phyloP scores from a whole-genome alignment of 53 echinoderm and acorn worm genomes.

The Apostichopus leukothele region DNA sequence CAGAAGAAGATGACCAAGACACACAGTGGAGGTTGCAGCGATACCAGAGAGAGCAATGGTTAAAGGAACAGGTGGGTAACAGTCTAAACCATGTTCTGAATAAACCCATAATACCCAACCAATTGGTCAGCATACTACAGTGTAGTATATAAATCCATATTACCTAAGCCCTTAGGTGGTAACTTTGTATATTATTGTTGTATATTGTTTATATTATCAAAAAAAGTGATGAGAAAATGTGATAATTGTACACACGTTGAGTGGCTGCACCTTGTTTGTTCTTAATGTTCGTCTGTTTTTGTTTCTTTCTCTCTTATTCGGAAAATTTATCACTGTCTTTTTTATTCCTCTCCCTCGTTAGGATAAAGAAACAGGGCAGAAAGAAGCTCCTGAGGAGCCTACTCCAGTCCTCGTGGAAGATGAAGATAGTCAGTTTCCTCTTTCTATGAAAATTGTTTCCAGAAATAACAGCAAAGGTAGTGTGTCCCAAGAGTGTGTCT shows the following conservation, averaged over 20 bases:
- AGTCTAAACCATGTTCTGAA: not conserved
- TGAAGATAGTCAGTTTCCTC: slow-evolving; percentile 87
- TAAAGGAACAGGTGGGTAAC: slow-evolving; percentile 63
- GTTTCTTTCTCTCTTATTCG: too few relatives aligned
- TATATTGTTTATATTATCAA: too few relatives aligned
- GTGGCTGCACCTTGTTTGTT: too few relatives aligned
- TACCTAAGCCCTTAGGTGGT: too few relatives aligned
- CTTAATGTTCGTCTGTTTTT: too few relatives aligned
- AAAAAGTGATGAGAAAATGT: too few relatives aligned
- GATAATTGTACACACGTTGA: too few relatives aligned
- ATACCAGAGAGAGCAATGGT: slow-evolving; percentile 89
- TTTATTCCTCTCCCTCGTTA: not conserved
- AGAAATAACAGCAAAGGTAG: slow-evolving; percentile 72
- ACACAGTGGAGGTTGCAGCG: slow-evolving; percentile 85
- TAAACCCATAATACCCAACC: not conserved
- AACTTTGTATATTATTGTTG: too few relatives aligned
- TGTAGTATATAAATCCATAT: too few relatives aligned
- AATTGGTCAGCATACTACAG: too few relatives aligned
- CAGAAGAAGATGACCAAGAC: slow-evolving; percentile 72
- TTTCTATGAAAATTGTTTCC: slow-evolving; percentile 74
- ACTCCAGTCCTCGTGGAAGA: slow-evolving; percentile 27
- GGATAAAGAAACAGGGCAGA: slow-evolving; percentile 1
- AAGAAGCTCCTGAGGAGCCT: not conserved
- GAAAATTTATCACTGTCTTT: too few relatives aligned
- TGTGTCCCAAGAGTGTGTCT: too few relatives aligned